Evolutionary conservation across 92 coral and sea anemone genomes (phyloP), one percentile per base, ranked within the genome.

Genomic region (Plumapathes pennacea): DNA sequence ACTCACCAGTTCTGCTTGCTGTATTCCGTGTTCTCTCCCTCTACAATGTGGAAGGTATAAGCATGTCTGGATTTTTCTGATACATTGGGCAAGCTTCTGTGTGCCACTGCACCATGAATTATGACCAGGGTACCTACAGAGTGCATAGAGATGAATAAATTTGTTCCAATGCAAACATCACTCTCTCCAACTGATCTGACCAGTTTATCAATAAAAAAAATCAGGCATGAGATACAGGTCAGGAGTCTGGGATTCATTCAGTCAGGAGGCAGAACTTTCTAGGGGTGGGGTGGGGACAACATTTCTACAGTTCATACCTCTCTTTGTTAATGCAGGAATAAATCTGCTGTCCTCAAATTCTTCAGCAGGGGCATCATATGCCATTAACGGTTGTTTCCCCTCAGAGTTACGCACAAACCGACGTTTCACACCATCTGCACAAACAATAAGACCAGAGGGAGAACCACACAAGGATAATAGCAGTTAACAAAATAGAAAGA

Each of bases 1-100:
- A 32, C 89, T 63, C 55, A 94, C 99, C 99, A 94, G 76, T 94
- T 94, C 26, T 94, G 82, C 50, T 84, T 80, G 85, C 96, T 84
- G 76, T 80, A 94, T 53, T 88, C 87, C 28, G 91, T 85, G 61
- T 89, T 77, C 29, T 86, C 88, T 62, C 80, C 80, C 59, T 94
- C 99, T 26, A 88, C 74, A 23, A 81, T 47, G 41, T 94, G 99
- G 54, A 88, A 94, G 12, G 99, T 88, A 74, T 84, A 94, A 13
- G 96, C 96, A 65, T 94, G 88, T 28, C 99, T 69, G 13, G 99
- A 94, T 62, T 65, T 94, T 53, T 62, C 60, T 17, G 99, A 94
- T 50, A 72, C 81, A 76, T 94, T 94, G 2, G 90, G 62, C 21
- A 81, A 43, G 51, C 99, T 94, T 52, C 85, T 77, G 69, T 94